Conservation (phyloP, 2,113 vertebrate species). For the Pyrgilauda ruficollis region DNA sequence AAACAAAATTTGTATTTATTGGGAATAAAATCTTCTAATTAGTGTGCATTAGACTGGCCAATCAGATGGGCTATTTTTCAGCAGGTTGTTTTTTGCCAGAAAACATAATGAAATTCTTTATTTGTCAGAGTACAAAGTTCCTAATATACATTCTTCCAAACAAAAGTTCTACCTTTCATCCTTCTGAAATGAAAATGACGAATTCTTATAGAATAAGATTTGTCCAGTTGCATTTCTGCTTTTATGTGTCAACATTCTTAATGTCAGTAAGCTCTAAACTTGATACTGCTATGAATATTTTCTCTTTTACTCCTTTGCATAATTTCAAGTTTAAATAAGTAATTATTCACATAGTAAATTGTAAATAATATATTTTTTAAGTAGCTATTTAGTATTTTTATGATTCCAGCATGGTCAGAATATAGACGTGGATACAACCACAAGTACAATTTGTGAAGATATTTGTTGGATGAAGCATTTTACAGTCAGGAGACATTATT, state of each 20-base stretch:
- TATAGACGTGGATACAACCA: background rate
- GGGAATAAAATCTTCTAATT: background rate
- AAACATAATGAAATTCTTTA: background rate
- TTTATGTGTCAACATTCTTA: background rate
- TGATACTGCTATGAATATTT: background rate
- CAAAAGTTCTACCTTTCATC: background rate
- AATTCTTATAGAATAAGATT: background rate
- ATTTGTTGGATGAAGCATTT: background rate
- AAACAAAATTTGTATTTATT: background rate
- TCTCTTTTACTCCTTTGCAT: background rate
- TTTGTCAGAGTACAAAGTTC: background rate
- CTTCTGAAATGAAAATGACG: background rate
- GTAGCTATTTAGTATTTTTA: background rate
- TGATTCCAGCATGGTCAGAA: background rate
- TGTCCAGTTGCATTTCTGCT: background rate
- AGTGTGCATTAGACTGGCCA: background rate
- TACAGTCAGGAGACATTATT: background rate
- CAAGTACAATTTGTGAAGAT: background rate
- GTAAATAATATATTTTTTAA: background rate
- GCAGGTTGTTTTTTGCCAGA: background rate
- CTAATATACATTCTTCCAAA: background rate
- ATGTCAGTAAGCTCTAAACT: background rate
- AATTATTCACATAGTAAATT: background rate
- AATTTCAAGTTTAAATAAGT: background rate
- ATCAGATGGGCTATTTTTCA: background rate